Conservation (phyloP, 2,797 vertebrate species). For the Myotis findleyi region DNA sequence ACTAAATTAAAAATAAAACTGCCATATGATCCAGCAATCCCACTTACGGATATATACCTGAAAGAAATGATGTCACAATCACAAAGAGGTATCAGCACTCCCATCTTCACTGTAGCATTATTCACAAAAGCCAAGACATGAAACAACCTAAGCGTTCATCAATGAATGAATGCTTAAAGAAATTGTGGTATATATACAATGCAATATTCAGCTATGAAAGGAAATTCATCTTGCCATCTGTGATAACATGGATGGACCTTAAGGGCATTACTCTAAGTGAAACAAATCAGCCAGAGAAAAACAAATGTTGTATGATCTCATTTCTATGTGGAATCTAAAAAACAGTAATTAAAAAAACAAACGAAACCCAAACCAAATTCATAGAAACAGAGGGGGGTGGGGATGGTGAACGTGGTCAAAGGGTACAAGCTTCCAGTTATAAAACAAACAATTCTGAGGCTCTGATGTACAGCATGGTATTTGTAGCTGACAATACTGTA, state of each 20-base stretch:
- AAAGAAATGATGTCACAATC: background rate
- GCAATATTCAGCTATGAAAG: background rate
- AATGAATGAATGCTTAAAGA: background rate
- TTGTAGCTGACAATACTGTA: background rate
- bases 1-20: background rate
- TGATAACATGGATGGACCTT: background rate
- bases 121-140: background rate
- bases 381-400: background rate
- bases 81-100: no score
- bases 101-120: background rate
- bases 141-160: background rate
- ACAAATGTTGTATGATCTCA: background rate
- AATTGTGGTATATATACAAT: background rate
- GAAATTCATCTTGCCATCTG: background rate
- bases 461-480: background rate
- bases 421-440: background rate
- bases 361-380: background rate
- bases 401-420: background rate
- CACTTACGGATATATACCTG: background rate
- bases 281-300: background rate
- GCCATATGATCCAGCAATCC: background rate
- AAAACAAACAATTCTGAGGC: background rate
- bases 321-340: background rate
- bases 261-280: background rate
- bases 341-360: background rate